phyloP scores from a whole-genome alignment of 2,113 vertebrate genomes.

The Heptranchias perlo region DNA sequence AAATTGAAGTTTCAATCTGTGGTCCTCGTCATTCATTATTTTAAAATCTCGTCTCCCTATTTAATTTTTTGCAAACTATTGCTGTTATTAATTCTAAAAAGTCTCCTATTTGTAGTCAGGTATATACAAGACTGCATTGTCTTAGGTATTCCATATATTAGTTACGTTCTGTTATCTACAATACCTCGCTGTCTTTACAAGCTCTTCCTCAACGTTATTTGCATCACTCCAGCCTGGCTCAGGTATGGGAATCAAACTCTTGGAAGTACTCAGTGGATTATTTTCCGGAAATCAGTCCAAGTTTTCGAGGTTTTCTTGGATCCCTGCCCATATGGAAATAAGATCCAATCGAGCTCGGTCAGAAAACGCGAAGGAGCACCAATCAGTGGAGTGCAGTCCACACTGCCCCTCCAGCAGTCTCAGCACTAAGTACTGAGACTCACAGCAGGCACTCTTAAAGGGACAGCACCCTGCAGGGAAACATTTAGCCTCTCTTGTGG shows the following conservation, averaged over 20 bases:
- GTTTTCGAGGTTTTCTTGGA: not conserved
- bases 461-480: not conserved
- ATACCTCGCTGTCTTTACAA: conserved; percentile 19
- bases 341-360: conserved; percentile 2
- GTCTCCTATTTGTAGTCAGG: not conserved
- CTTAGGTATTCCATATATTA: not conserved
- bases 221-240: not conserved
- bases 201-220: not conserved
- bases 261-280: not conserved
- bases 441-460: conserved; percentile 7
- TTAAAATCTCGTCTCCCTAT: not conserved
- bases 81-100: not conserved
- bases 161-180: not conserved
- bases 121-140: not conserved
- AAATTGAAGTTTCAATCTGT: not conserved
- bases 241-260: not conserved
- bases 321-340: conserved; percentile 14
- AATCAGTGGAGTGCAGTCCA: not conserved
- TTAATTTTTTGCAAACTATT: not conserved
- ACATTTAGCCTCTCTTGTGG: not conserved
- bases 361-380: not conserved
- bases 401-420: not conserved
- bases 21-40: not conserved
- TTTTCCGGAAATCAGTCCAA: conserved; percentile 5
- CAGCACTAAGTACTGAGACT: not conserved